These are phyloP conservation scores for Calephelis perditalis DNA, from an alignment of 2,888 invertebrate species.

Conservation along the genomic window DNA sequence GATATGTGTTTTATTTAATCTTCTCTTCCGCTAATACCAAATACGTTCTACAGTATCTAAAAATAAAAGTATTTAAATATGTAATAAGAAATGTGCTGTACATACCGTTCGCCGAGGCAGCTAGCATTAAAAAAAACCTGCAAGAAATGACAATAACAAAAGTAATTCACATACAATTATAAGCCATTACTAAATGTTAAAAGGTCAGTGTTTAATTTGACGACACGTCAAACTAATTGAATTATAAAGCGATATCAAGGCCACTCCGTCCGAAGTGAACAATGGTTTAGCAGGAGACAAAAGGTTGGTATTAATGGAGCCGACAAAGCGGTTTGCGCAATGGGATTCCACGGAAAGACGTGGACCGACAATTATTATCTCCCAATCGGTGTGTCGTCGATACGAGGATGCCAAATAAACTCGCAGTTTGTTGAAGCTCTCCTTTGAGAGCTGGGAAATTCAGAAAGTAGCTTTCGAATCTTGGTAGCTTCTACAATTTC, in stretches of 20 bases:
- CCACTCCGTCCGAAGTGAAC: constrained; percentile 59
- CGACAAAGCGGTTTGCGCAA: constrained; percentile 76
- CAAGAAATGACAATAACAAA: not conserved
- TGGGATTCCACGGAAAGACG: constrained; percentile 73
- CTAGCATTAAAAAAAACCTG: too few relatives aligned
- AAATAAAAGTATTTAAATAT: too few relatives aligned
- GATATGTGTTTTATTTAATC: too few relatives aligned
- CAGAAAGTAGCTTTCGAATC: constrained; percentile 15
- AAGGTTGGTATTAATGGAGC: constrained; percentile 67
- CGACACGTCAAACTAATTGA: constrained; percentile 47
- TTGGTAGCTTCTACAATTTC: not conserved
- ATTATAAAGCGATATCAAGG: constrained; percentile 67
- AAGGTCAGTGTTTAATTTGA: constrained; percentile 10
- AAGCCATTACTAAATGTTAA: not conserved
- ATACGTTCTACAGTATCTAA: too few relatives aligned
- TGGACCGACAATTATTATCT: constrained; percentile 75
- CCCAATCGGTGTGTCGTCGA: constrained; percentile 60
- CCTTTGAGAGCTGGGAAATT: constrained; percentile 26
- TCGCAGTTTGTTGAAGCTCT: constrained; percentile 40
- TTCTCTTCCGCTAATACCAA: too few relatives aligned
- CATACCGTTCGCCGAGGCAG: too few relatives aligned
- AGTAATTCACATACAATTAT: not conserved
- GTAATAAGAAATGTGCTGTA: too few relatives aligned
- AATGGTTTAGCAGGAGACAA: constrained; percentile 73
- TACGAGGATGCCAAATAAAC: constrained; percentile 54